These are phyloP conservation scores for Charina bottae DNA, from an alignment of 2,113 vertebrate genomes.

Conservation along the genomic window DNA sequence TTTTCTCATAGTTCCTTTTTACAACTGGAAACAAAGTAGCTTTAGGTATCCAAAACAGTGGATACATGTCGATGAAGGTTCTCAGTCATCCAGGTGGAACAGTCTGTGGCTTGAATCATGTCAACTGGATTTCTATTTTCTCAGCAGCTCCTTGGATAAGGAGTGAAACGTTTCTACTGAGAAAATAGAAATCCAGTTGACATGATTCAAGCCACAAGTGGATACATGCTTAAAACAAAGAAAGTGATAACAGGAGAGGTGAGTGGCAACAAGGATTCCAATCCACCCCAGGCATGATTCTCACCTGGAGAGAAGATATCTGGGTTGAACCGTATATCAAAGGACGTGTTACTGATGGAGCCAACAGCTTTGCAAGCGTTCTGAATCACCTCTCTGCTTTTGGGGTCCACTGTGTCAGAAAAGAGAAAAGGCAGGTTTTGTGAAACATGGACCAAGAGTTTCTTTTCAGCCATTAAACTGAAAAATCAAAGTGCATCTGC, in stretches of 20 bases:
- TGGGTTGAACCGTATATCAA: constrained; percentile 98
- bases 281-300: neutral
- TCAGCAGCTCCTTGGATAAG: too few species aligned
- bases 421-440: constrained; percentile 17
- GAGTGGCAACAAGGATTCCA: neutral
- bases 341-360: constrained; percentile 91
- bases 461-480: neutral
- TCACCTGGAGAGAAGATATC: constrained; percentile 97
- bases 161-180: too few species aligned
- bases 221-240: neutral
- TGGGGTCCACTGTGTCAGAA: constrained; percentile 81
- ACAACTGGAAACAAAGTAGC: neutral
- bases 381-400: constrained; percentile 92
- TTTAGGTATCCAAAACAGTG: neutral
- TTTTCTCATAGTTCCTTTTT: neutral
- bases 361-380: constrained; percentile 96
- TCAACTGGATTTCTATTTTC: too few species aligned
- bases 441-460: neutral
- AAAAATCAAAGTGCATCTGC: neutral
- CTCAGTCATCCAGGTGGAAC: too few species aligned
- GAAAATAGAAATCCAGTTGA: too few species aligned
- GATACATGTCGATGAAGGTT: too few species aligned
- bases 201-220: too few species aligned
- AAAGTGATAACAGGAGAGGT: neutral
- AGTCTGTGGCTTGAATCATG: too few species aligned